phyloP scores from a whole-genome alignment of 2,113 vertebrate species.

The Ifrita kowaldi region DNA sequence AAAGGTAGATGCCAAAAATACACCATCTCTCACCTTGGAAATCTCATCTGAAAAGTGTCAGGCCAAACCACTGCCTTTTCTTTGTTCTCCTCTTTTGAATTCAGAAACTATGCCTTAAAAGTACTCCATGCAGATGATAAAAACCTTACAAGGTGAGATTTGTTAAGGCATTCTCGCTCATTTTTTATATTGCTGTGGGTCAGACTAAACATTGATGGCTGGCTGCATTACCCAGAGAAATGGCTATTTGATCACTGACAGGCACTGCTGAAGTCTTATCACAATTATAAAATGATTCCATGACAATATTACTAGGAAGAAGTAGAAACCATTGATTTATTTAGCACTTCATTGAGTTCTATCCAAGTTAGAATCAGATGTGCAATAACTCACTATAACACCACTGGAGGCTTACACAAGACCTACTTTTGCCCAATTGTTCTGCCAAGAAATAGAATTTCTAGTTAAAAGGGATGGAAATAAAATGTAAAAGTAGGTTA shows the following conservation, averaged over 20 bases:
- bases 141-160: not conserved
- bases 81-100: not conserved
- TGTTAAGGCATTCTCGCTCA: not conserved
- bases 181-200: not conserved
- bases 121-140: not conserved
- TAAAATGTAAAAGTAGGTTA: conserved; percentile 35
- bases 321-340: conserved; percentile 33
- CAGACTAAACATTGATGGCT: not conserved
- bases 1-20: not conserved
- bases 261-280: not conserved
- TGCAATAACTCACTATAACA: conserved; percentile 9
- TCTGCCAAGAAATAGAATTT: conserved; percentile 21
- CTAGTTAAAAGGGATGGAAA: conserved; percentile 16
- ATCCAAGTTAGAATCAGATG: conserved; percentile 23
- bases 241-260: not conserved
- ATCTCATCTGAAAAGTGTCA: not conserved
- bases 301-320: not conserved
- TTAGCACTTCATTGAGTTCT: conserved; percentile 29
- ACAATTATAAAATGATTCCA: conserved; percentile 25
- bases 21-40: not conserved
- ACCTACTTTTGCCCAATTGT: conserved; percentile 29
- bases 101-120: not conserved
- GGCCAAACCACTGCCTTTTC: not conserved
- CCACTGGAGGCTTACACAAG: not conserved
- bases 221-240: not conserved